Evolutionary conservation across 2,113 vertebrate genomes (phyloP), one percentile per base, ranked within the genome.

Genomic region (Petaurus breviceps): DNA sequence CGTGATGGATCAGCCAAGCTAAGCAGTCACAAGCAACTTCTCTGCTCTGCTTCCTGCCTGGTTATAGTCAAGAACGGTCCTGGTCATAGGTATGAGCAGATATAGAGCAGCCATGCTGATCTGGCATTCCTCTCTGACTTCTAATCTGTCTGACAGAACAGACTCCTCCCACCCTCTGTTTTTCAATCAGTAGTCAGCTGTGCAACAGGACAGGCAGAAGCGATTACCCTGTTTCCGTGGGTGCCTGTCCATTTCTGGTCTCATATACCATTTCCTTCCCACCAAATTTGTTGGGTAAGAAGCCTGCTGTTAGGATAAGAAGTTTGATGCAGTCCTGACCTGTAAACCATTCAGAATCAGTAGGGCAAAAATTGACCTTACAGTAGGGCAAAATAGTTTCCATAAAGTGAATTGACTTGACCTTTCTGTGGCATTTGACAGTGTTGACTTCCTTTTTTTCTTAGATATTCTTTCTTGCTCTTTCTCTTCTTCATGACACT

Each of bases 31-130:
- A 10, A 47, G 28, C 4, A 10, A 22, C 1, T 46, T 53, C 16
- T 0, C 26, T 84, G 28, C 51, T 91, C 31, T 10, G 49, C 23
- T 49, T 37, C 19, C 23, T 37, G 12, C 31, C 31, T 25, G 0
- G 1, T 26, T 8, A 23, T n/a, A 23, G 8, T 7, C 2, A n/a
- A 46, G 19, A 9, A 11, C 5, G 37, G 0, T 52, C 49, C 19
- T 49, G 50, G 37, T 3, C 0, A 51, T 3, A 3, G 1, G 19
- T 46, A 23, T 8, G 47, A 90, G 12, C 0, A 2, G 93, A 61
- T 49, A 25, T 5, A 51, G 9, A 51, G 37, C 1, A 28, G 8
- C 7, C 12, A 22, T 25, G 11, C 28, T 94, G 53, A 47, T 37
- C n/a, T 90, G 22, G 16, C 37, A 84, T 43, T n/a, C 16, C 28